Evolutionary conservation across 2,113 vertebrate species (phyloP), one percentile per base, ranked within the genome.

Genomic region (Pleuronectes platessa): DNA sequence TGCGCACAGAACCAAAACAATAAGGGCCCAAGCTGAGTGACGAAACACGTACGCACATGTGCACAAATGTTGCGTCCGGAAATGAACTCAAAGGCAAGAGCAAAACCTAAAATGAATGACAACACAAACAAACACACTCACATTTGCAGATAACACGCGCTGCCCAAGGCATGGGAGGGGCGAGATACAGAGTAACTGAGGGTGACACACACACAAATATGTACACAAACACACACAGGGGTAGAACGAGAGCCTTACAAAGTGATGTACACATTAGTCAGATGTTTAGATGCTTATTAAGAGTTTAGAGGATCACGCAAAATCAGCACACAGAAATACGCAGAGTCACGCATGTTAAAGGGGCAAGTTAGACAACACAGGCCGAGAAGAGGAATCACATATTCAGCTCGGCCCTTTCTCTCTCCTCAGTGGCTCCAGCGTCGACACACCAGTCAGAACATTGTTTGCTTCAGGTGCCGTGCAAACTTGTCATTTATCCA

Each of bases 401-500:
- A 67, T 61, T n/a, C 65, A 71, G 59, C 74, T 40, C 14, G 63
- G 63, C 55, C 67, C n/a, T 66, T 63, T 59, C 55, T 74, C 63
- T 61, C 26, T 15, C 69, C 55, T 73, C 69, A 66, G 27, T 49
- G 59, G 61, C 62, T 51, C 26, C 58, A 62, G 53, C 53, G 35
- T 21, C n/a, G 14, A 70, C 72, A 68, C 62, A 70, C 24, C 60
- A 80, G 18, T 74, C 37, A 62, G 76, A 84, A 71, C 75, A 75
- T 65, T 74, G 63, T 84, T 85, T 84, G 53, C 61, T 61, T 67
- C 42, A 61, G 65, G 78, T 81, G 73, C 42, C 35, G 23, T 53
- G 66, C 76, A 69, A 90, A 87, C 85, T 84, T 86, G 90, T 91
- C 88, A 92, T 92, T 89, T 92, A 86, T 70, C 86, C 71, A 78